A percentile compares a stretch with the other conserved stretches of the same genome.
Conservation (phyloP, 2,888 invertebrate species). For the Caradrina clavipalpis region DNA sequence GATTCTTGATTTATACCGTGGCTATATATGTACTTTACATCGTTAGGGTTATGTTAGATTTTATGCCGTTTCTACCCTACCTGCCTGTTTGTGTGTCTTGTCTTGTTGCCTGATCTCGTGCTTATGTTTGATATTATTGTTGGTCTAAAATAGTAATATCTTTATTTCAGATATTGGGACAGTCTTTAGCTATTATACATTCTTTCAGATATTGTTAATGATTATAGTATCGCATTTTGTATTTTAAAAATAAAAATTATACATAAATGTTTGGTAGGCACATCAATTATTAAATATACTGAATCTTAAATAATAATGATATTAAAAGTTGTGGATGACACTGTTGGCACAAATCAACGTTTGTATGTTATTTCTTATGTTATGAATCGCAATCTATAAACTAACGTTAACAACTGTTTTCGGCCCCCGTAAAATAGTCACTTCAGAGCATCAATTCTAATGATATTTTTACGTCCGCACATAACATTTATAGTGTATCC, state of each 20-base stretch:
- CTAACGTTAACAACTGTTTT: background rate
- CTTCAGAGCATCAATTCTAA: background rate
- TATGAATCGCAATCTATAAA: background rate
- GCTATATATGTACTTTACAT: conserved; percentile 16
- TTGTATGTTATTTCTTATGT: too few relatives aligned
- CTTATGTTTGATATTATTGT: background rate
- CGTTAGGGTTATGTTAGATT: background rate
- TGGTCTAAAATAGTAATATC: background rate
- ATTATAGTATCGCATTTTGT: too few relatives aligned
- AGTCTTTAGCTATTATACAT: too few relatives aligned
- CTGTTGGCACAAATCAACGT: too few relatives aligned
- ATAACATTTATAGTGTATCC: background rate
- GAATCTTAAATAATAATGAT: too few relatives aligned
- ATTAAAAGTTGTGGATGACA: too few relatives aligned
- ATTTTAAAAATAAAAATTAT: too few relatives aligned
- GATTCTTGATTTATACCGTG: conserved; percentile 20
- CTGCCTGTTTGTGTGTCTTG: background rate
- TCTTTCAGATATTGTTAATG: too few relatives aligned
- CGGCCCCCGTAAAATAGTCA: background rate
- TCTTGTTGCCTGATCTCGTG: background rate
- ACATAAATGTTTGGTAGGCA: too few relatives aligned
- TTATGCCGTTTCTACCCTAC: background rate
- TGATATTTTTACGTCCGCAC: background rate
- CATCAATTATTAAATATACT: too few relatives aligned
- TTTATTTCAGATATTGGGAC: too few relatives aligned